Percentiles rank a stretch among this genome's conserved stretches.
phyloP scores from a whole-genome alignment of 2,888 invertebrate genomes.

The Bellardia pandia region DNA sequence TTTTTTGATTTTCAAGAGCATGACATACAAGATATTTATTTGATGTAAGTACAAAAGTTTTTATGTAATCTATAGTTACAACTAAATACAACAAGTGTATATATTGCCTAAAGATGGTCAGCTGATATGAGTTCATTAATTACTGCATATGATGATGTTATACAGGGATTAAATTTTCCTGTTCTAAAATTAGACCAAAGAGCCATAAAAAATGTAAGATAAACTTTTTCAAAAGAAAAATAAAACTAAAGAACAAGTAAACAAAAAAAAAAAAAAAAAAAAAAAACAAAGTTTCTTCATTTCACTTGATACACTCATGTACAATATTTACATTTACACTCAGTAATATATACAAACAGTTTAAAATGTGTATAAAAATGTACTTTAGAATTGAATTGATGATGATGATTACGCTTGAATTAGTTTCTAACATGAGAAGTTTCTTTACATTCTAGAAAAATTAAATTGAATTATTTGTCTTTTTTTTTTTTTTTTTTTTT shows the following conservation, averaged over 20 bases:
- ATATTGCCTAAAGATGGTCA: constrained; percentile 41
- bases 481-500: constrained; percentile 45
- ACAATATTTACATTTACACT: not conserved
- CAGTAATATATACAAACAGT: not conserved
- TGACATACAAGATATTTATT: too few relatives aligned
- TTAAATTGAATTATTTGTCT: constrained; percentile 55
- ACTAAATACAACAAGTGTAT: not conserved
- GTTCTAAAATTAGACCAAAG: not conserved
- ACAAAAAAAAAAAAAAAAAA: not conserved
- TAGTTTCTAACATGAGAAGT: constrained; percentile 28
- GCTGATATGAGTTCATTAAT: constrained; percentile 63
- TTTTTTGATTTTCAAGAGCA: too few relatives aligned
- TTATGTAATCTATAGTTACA: not conserved
- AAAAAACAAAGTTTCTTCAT: constrained; percentile 43
- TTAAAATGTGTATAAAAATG: not conserved
- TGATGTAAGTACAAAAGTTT: too few relatives aligned
- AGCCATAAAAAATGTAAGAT: constrained; percentile 2
- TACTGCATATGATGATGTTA: constrained; percentile 55
- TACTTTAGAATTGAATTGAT: constrained; percentile 40
- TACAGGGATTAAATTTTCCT: constrained; percentile 52
- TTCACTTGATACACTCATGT: not conserved
- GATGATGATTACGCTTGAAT: constrained; percentile 37
- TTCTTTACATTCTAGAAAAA: constrained; percentile 40
- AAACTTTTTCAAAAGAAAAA: constrained; percentile 21
- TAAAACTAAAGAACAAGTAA: not conserved